Conservation (phyloP, 2,113 vertebrate species). For the Uria aalge region DNA sequence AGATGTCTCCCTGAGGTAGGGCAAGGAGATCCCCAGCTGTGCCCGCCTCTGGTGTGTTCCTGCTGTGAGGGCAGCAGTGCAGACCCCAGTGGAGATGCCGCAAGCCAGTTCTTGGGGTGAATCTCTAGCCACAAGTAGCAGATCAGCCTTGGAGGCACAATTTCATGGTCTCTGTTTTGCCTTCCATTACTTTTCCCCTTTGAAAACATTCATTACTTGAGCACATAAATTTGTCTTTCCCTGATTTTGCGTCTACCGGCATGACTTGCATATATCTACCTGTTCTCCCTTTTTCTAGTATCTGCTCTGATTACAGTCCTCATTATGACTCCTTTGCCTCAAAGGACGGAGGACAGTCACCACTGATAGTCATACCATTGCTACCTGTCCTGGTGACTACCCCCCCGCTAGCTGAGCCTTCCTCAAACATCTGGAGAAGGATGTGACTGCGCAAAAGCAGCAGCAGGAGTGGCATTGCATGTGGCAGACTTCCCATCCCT, state of each 20-base stretch:
- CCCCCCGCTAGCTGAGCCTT: background rate
- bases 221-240: background rate
- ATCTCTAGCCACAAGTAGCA: background rate
- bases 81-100: background rate
- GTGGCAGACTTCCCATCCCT: background rate
- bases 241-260: background rate
- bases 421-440: background rate
- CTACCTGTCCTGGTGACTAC: background rate
- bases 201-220: background rate
- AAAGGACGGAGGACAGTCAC: background rate
- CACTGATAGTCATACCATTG: background rate
- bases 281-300: background rate
- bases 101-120: background rate
- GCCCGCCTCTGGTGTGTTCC: background rate
- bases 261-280: background rate
- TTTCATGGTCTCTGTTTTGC: background rate
- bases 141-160: background rate
- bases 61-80: background rate
- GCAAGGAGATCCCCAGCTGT: background rate
- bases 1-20: rapidly evolving
- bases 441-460: background rate
- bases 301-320: background rate
- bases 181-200: background rate
- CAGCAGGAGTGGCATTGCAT: background rate
- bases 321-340: background rate